Evolutionary conservation across 2,113 vertebrate species (phyloP).

Genomic region (Cephalopholis sonnerati): DNA sequence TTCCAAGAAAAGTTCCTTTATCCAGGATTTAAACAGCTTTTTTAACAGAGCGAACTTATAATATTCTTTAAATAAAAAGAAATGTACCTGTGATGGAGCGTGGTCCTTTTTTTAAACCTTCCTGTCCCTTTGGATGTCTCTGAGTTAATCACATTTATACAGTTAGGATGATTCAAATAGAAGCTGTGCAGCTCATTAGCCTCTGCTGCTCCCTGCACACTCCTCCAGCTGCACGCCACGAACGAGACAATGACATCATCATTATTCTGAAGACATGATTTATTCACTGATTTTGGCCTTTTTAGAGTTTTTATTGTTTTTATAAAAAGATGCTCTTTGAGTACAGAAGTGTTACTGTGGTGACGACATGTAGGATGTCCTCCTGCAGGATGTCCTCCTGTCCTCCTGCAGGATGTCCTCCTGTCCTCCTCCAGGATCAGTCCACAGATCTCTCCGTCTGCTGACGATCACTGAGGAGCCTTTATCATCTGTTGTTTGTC

Average conservation of each 20-base stretch:
- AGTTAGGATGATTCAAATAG: constrained; percentile 52
- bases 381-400: too few species aligned
- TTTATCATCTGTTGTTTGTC: constrained; percentile 46
- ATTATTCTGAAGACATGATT: constrained; percentile 30
- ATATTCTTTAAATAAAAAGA: constrained; percentile 84
- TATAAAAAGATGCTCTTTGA: neutral
- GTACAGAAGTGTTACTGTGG: too few species aligned
- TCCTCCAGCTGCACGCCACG: constrained; percentile 9
- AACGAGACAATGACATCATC: neutral
- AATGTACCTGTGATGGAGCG: constrained; percentile 49
- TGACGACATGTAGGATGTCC: too few species aligned
- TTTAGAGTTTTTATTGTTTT: constrained; percentile 37
- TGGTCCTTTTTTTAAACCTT: neutral
- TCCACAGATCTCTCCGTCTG: constrained; percentile 6
- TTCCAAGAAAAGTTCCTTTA: constrained; percentile 67
- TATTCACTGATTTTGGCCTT: constrained; percentile 50
- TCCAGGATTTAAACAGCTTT: constrained; percentile 81
- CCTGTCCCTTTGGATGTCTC: neutral
- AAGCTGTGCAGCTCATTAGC: neutral
- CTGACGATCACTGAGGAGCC: constrained; percentile 4
- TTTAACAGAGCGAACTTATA: constrained; percentile 83
- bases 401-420: too few species aligned
- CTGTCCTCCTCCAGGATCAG: neutral
- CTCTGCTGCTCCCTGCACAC: constrained; percentile 1
- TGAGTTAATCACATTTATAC: constrained; percentile 29